Percentiles rank a stretch among this genome's conserved stretches.
phyloP scores from a whole-genome alignment of 2,888 invertebrate species.

The Eurytoma adleriae region DNA sequence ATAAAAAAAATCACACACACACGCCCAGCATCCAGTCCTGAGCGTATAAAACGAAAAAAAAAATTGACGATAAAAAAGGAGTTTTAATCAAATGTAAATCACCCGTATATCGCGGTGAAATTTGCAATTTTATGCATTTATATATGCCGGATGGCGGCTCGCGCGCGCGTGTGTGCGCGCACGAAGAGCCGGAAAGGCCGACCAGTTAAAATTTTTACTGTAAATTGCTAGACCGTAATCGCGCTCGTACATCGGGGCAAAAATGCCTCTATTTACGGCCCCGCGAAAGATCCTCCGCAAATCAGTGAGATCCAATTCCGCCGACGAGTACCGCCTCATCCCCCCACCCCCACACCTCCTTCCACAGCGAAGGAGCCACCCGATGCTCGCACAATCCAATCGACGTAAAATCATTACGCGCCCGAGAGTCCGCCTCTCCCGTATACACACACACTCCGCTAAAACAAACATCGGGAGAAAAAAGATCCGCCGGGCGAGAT shows the following conservation, averaged over 20 bases:
- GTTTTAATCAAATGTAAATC: constrained; percentile 35
- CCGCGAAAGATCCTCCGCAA: constrained; percentile 33
- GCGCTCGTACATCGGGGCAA: constrained; percentile 17
- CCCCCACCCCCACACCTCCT: neutral
- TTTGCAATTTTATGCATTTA: constrained; percentile 30
- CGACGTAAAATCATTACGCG: constrained; percentile 45
- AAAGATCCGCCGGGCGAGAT: neutral
- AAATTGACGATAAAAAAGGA: neutral
- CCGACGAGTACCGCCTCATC: constrained; percentile 12
- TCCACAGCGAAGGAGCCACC: neutral
- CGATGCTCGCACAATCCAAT: constrained; percentile 33
- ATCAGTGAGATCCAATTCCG: constrained; percentile 37
- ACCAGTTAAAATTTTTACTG: constrained; percentile 49
- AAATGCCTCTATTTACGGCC: constrained; percentile 34
- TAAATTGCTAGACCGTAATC: constrained; percentile 44
- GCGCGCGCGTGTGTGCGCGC: neutral
- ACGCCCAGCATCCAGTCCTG: neutral
- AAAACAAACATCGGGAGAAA: constrained; percentile 29
- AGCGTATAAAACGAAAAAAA: neutral
- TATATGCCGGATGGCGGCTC: neutral
- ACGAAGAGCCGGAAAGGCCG: constrained; percentile 3
- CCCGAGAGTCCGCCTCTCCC: neutral
- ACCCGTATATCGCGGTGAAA: constrained; percentile 23
- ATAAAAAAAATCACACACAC: too few species aligned
- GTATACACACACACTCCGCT: neutral